Evolutionary conservation across 2,888 invertebrate genomes (phyloP), one percentile per base, ranked within the genome.

Genomic region (Drosophila kokeensis): DNA sequence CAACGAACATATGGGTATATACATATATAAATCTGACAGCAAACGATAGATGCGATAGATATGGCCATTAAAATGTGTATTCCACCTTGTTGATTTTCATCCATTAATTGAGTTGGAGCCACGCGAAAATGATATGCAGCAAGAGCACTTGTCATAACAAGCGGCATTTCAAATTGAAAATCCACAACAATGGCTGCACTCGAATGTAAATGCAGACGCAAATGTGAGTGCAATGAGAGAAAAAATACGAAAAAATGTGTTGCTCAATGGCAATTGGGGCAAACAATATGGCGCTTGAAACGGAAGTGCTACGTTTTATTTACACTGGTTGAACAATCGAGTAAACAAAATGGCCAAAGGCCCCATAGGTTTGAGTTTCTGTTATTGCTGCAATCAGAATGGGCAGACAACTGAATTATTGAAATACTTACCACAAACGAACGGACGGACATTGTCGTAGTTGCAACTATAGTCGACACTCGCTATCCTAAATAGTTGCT

Each of bases 291-390:
- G 72, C 52, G 71, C 49, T 57, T 67, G 73, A 62, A 83, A 68
- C 70, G 83, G 74, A 81, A 72, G 72, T 72, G 83, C 86, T 69
- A 73, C 78, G 67, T 73, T 77, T 81, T 83, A 86, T 85, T 88
- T 86, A 81, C 87, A 86, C 69, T 76, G 69, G 73, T 59, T 73
- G 73, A 79, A 83, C 87, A 83, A 88, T 83, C 73, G 75, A 58
- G 75, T 70, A 88, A 81, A 79, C 80, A 76, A 77, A 78, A 71
- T 77, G 50, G 63, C 65, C 60, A 67, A 69, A 78, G 66, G 45
- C 61, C 64, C 66, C 57, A 79, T 24, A 7, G 11, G 45, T 27
- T 54, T 21, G 11, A 29, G 55, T 15, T 54, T 32, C 11, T 54
- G 48, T 36, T 54, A 21, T 50, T 52, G 34, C 29, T 32, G 36